phyloP scores from a whole-genome alignment of 35 echinoderm and acorn worm genomes.

The Hemicentrotus pulcherrimus region DNA sequence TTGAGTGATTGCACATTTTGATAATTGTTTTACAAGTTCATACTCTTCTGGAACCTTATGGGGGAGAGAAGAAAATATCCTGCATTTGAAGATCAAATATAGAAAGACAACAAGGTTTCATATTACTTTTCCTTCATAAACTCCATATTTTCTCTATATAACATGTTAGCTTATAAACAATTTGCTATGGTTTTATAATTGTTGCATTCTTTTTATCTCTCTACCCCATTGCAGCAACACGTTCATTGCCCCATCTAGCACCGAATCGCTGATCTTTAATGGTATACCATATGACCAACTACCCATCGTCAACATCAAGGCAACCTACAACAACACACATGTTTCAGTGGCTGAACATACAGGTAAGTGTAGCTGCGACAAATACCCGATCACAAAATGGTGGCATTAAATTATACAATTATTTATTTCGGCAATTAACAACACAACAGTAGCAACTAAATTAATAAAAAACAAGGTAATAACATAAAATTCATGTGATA shows the following conservation, averaged over 20 bases:
- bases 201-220: neutral
- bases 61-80: too few species aligned
- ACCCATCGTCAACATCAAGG: conserved; percentile 81
- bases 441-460: too few species aligned
- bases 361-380: neutral
- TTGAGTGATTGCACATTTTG: too few species aligned
- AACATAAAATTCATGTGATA: too few species aligned
- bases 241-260: conserved; percentile 44
- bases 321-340: conserved; percentile 93
- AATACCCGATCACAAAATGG: too few species aligned
- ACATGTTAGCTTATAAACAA: neutral
- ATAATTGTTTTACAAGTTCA: too few species aligned
- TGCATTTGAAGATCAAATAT: too few species aligned
- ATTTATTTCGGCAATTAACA: too few species aligned
- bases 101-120: neutral
- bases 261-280: conserved; percentile 75
- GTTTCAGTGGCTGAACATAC: conserved; percentile 76
- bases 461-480: too few species aligned
- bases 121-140: neutral
- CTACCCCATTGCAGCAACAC: conserved; percentile 49
- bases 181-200: neutral
- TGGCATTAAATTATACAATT: too few species aligned
- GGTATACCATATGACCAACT: conserved; percentile 74
- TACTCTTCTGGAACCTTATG: too few species aligned
- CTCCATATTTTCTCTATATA: neutral